Conservation (phyloP, 2,888 invertebrate species). For the Calliphora vomitoria region DNA sequence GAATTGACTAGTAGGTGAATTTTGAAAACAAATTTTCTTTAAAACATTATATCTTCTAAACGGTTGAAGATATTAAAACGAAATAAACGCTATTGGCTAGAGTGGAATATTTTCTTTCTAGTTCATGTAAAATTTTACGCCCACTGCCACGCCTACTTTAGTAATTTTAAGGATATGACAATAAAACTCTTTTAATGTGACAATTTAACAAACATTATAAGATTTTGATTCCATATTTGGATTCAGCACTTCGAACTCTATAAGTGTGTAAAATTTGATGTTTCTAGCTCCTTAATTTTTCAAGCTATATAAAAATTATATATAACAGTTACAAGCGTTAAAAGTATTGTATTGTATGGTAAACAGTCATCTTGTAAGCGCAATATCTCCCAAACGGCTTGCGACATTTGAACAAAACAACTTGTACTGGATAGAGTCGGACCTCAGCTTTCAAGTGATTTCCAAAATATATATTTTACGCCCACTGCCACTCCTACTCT, state of each 20-base stretch:
- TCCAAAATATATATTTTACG: neutral
- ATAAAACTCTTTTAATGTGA: no score
- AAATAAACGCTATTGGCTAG: neutral
- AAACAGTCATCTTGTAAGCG: no score
- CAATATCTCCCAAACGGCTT: neutral
- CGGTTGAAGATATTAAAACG: neutral
- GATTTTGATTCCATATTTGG: no score
- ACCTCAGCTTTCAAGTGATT: neutral
- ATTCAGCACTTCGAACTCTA: neutral
- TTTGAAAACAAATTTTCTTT: neutral
- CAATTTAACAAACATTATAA: no score
- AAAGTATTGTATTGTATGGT: neutral
- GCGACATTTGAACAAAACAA: neutral
- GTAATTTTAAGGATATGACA: neutral
- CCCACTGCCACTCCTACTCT: slow-evolving; percentile 2
- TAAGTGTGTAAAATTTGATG: neutral
- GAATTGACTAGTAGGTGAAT: neutral
- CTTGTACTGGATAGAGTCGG: neutral
- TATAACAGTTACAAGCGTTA: neutral
- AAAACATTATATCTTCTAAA: neutral
- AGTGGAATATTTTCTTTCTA: no score
- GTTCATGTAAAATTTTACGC: neutral
- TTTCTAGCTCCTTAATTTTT: neutral
- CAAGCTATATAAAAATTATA: no score
- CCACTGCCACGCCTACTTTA: neutral